These are phyloP conservation scores for Plagodis pulveraria DNA, from an alignment of 2,888 invertebrate genomes.

Conservation along the genomic window DNA sequence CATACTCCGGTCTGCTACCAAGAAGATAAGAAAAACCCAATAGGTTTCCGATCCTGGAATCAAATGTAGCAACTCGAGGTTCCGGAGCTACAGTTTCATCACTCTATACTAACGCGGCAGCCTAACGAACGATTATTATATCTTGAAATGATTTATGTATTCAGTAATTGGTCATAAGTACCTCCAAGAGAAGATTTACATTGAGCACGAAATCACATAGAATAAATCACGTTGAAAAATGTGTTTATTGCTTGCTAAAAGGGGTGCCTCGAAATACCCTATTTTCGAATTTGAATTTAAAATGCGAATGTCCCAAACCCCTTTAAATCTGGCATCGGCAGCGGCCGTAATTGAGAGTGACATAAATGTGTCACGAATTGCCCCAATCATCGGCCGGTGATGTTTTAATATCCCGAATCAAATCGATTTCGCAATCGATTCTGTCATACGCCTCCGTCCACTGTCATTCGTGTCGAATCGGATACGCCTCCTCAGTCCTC, in stretches of 20 bases:
- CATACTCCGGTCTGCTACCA: no score
- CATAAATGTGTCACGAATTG: slow-evolving; percentile 45
- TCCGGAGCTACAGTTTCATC: no score
- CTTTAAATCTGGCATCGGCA: slow-evolving; percentile 30
- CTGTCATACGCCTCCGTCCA: slow-evolving; percentile 44
- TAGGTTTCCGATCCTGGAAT: no score
- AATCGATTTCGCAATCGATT: slow-evolving; percentile 49
- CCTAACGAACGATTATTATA: no score
- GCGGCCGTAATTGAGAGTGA: slow-evolving; percentile 33
- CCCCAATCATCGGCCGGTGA: slow-evolving; percentile 44
- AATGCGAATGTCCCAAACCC: slow-evolving; percentile 31
- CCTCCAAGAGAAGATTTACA: not conserved
- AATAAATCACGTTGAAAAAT: not conserved
- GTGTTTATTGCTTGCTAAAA: slow-evolving; percentile 15
- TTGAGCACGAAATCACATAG: not conserved
- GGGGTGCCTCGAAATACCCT: slow-evolving; percentile 10
- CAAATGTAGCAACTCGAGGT: no score
- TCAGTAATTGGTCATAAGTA: no score
- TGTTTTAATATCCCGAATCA: slow-evolving; percentile 45
- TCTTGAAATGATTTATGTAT: no score
- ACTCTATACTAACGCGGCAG: no score
- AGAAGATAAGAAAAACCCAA: no score
- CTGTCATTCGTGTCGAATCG: slow-evolving; percentile 37
- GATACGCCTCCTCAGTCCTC: slow-evolving; percentile 28
- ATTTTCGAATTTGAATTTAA: slow-evolving; percentile 29